Conservation (phyloP, 1,140 invertebrate species). For the Orchesella cincta region DNA sequence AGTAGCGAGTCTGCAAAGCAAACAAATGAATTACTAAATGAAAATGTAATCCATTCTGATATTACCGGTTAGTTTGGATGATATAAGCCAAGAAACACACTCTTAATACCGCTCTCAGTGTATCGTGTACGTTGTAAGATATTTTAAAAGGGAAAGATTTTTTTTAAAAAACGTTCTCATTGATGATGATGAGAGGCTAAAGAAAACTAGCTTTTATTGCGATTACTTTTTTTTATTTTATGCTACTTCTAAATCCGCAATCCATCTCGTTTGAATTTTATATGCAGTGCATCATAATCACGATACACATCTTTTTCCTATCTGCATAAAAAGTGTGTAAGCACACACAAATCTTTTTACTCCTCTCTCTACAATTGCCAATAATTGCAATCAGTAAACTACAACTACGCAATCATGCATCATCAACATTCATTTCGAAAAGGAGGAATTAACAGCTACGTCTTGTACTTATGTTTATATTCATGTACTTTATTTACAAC, state of each 20-base stretch:
- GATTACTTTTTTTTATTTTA: background rate
- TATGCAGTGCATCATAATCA: background rate
- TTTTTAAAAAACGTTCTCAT: background rate
- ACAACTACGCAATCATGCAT: background rate
- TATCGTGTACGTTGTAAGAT: too few species aligned
- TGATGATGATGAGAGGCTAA: background rate
- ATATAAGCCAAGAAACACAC: too few species aligned
- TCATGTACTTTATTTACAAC: too few species aligned
- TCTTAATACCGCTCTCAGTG: too few species aligned
- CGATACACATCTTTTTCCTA: too few species aligned
- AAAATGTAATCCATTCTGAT: slow-evolving; percentile 12
- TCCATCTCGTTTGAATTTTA: background rate
- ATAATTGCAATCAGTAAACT: slow-evolving; percentile 13
- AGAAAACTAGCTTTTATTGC: slow-evolving; percentile 1
- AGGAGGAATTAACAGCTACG: background rate
- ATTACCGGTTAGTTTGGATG: slow-evolving; percentile 17
- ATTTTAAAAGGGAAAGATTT: too few species aligned
- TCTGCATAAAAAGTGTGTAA: too few species aligned
- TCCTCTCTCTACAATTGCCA: background rate
- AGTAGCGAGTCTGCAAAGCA: too few species aligned
- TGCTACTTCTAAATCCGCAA: slow-evolving; percentile 12
- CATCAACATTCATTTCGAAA: background rate
- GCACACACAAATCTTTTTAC: too few species aligned
- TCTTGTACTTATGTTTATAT: background rate
- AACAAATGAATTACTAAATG: too few species aligned